Conservation (phyloP, 2,797 vertebrate species). For the Fistularia tabacaria region DNA sequence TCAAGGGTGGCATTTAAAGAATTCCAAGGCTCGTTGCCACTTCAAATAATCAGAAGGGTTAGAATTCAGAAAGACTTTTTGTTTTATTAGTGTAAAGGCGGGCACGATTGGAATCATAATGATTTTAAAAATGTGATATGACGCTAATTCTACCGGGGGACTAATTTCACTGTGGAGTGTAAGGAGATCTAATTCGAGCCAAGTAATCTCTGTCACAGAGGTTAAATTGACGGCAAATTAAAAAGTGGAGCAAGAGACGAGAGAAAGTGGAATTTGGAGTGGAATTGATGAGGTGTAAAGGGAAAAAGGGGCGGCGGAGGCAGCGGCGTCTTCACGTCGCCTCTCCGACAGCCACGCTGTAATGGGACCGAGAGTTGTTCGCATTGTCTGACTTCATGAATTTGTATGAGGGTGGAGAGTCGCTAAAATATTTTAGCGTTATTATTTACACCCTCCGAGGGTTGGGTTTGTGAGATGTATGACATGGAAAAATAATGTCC, state of each 20-base stretch:
- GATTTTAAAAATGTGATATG: too few relatives aligned
- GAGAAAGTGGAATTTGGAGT: slow-evolving; percentile 54
- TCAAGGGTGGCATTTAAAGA: too few relatives aligned
- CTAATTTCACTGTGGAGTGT: background rate
- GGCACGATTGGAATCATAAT: too few relatives aligned
- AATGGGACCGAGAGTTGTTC: slow-evolving; percentile 38
- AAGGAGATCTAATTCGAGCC: slow-evolving; percentile 30
- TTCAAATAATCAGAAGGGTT: too few relatives aligned
- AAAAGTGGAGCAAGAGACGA: slow-evolving; percentile 25
- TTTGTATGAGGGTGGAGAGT: slow-evolving; percentile 24
- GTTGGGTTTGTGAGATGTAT: too few relatives aligned
- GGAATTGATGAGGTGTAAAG: slow-evolving; percentile 67
- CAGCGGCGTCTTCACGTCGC: slow-evolving; percentile 60
- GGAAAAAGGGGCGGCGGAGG: slow-evolving; percentile 50
- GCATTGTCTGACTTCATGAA: slow-evolving; percentile 48
- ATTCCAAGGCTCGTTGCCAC: too few relatives aligned
- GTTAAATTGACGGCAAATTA: slow-evolving; percentile 46
- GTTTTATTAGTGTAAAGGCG: too few relatives aligned
- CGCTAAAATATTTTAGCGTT: background rate
- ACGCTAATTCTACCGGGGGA: too few relatives aligned
- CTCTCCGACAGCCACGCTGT: slow-evolving; percentile 56
- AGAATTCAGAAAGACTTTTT: too few relatives aligned
- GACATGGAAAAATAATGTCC: too few relatives aligned
- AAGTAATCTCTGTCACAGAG: slow-evolving; percentile 45
- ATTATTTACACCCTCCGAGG: too few relatives aligned